A percentile compares a stretch with the other conserved stretches of the same genome.
phyloP scores from a whole-genome alignment of 2,888 invertebrate species.

The Colostygia pectinataria region DNA sequence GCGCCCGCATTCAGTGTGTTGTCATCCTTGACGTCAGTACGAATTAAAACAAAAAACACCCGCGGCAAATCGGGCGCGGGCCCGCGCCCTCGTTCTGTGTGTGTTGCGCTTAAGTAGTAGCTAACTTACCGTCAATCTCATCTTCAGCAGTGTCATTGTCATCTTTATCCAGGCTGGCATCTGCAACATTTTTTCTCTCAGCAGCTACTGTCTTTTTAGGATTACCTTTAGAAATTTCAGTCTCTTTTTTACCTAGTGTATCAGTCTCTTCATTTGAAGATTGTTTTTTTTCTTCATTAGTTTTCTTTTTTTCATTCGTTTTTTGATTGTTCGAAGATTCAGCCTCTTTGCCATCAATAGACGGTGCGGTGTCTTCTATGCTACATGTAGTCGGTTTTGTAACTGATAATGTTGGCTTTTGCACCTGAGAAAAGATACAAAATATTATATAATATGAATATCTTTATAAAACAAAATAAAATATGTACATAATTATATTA shows the following conservation, averaged over 20 bases:
- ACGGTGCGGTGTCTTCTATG: background rate
- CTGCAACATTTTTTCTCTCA: background rate
- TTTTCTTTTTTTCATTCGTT: background rate
- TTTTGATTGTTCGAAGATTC: background rate
- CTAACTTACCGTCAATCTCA: too few relatives aligned
- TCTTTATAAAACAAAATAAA: too few relatives aligned
- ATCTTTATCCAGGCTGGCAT: background rate
- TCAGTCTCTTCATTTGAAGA: background rate
- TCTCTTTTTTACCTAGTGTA: background rate
- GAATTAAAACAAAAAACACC: too few relatives aligned
- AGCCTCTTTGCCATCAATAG: background rate
- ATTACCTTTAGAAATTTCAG: too few relatives aligned
- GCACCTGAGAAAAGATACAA: conserved; percentile 45
- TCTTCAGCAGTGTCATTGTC: too few relatives aligned
- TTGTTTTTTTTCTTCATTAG: background rate
- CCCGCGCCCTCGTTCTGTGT: too few relatives aligned
- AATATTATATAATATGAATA: too few relatives aligned
- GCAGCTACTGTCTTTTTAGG: background rate
- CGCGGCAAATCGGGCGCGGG: too few relatives aligned
- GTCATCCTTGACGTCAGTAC: too few relatives aligned
- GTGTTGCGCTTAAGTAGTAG: too few relatives aligned
- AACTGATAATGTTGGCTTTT: conserved; percentile 44
- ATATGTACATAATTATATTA: too few relatives aligned
- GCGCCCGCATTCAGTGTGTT: too few relatives aligned
- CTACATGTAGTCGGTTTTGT: conserved; percentile 47